Base-by-base conservation (phyloP, 2,113 vertebrate species). In the Pterocles gutturalis region DNA sequence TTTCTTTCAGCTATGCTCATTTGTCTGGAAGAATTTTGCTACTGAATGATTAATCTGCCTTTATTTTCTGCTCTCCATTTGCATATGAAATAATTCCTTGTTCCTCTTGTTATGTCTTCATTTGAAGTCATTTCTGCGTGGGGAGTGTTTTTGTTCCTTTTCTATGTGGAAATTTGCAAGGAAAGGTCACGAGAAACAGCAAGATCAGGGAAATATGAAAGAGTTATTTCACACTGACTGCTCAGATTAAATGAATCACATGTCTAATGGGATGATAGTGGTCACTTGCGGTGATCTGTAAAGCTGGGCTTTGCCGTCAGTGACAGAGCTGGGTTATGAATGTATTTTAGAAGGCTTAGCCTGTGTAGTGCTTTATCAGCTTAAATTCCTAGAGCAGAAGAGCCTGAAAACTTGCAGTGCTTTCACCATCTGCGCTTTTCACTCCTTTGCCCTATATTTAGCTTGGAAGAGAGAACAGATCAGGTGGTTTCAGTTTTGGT, bases 391-490 rank as follows among this genome's bases (percentile, higher is more conserved):
- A 17, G 90, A 96, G 93, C 81, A 82, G 81, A 60, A 72, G 70
- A 85, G 33, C 45, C 87, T 61, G 24, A 93, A 93, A 95, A 79
- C 90, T 95, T 65, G 49, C 22, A 0, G 86, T 41, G 71, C 93
- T 88, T 85, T 91, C 17, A 11, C 96, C 95, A 96, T 96, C 95
- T 93, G 93, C 87, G 93, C 85, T 90, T 67, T 93, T 95, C 75
- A 76, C 85, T 91, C 82, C 61, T 84, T 85, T 72, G 75, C 71
- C 77, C 92, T 93, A 90, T 92, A 70, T 96, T 93, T 93, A 96
- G 83, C 78, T 81, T 43, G 70, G 79, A 34, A 85, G 89, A 54
- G 83, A 72, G 93, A 89, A 85, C 77, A 65, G 64, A 71, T 85
- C 0, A 55, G 77, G 78, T 90, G 83, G 60, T 84, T 94, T 95